Evolutionary conservation across 2,797 vertebrate genomes (phyloP), one percentile per base, ranked within the genome.

Genomic region (Epinephelus awoara): DNA sequence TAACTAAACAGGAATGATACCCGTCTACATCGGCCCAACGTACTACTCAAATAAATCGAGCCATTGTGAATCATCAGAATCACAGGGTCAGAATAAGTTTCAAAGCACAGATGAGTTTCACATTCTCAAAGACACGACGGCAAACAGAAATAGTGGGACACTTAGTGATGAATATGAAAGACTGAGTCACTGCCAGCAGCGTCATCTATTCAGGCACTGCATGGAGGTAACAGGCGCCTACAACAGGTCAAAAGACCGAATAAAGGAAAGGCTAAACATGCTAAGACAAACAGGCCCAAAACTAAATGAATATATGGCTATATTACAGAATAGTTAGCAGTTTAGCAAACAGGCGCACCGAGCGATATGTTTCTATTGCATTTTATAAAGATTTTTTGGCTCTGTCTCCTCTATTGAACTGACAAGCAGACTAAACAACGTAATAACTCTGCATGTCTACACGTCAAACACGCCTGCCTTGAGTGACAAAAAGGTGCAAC

Each of bases 181-280:
- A 80, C 44, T 0, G 56, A 71, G 74, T 80, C 75, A 92, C 95
- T 92, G 95, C 94, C 95, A 86, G 95, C 95, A 96, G 95, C 89
- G 69, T 79, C 71, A 46, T 88, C 67, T 86, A 46, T 44, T 81
- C 83, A 84, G 84, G 87, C 85, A 82, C 86, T 56, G 70, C 50
- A 55, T 61, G 54, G 47, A 73, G 46, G 42, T 38, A 66, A 67
- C 63, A 21, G 68, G 69, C 25, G 44, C 78, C 73, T 52, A 18
- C 34, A 57, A 72, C 18, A 72, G 25, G 54, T 67, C 46, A 15
- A 70, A 69, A 66, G 66, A 51, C 40, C 9, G 7, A 46, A 74
- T 9, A 49, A 58, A 56, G n/a, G 44, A 38, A 77, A 82, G 49
- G 50, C 38, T 57, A 21, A 72, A 77, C 42, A 79, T 52, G 57